phyloP scores from a whole-genome alignment of 2,797 vertebrate genomes.

The Melanotaenia nigrans region DNA sequence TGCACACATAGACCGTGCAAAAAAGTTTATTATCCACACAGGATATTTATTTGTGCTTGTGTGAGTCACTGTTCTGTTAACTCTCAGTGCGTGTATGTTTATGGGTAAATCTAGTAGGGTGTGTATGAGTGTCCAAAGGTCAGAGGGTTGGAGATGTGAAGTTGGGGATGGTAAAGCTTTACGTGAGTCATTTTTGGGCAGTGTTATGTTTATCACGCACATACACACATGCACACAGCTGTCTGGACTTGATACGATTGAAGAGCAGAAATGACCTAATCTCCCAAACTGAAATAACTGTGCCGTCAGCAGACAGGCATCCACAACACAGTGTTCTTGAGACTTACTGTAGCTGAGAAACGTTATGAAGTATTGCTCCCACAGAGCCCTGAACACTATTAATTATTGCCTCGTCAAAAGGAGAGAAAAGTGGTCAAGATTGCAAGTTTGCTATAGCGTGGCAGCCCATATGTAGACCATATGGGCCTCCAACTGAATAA shows the following conservation, averaged over 20 bases:
- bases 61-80: conserved; percentile 66
- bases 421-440: conserved; percentile 54
- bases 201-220: conserved; percentile 73
- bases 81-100: conserved; percentile 41
- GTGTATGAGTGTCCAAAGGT: conserved; percentile 37
- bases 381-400: conserved; percentile 67
- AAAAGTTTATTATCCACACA: conserved; percentile 73
- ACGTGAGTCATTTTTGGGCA: conserved; percentile 76
- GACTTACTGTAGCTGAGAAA: conserved; percentile 69
- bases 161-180: conserved; percentile 60
- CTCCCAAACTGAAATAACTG: conserved; percentile 78
- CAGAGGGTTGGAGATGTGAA: conserved; percentile 58
- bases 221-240: conserved; percentile 69
- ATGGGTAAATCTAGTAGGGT: conserved; percentile 53
- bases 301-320: conserved; percentile 81
- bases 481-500: conserved; percentile 62
- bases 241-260: conserved; percentile 78
- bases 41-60: conserved; percentile 71
- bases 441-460: conserved; percentile 41
- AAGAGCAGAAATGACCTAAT: conserved; percentile 83
- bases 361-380: conserved; percentile 66
- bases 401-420: conserved; percentile 76
- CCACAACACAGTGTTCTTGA: conserved; percentile 64
- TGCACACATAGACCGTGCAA: conserved; percentile 60
- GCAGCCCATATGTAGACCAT: conserved; percentile 73